Evolutionary conservation across 2,113 vertebrate species (phyloP).

Genomic region (Stegastes partitus): DNA sequence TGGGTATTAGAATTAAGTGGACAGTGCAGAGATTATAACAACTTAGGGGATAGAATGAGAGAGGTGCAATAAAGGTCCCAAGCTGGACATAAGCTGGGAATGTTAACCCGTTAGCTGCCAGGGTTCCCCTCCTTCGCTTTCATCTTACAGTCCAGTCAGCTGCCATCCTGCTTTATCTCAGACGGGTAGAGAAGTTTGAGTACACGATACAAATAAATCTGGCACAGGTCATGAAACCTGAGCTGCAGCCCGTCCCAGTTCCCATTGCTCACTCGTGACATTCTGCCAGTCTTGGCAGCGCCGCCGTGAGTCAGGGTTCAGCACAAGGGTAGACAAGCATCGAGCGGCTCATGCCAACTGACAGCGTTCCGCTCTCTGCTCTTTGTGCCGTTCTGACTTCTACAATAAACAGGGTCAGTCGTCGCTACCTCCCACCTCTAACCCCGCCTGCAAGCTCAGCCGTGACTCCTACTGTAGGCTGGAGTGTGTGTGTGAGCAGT

Average conservation of each 20-base stretch:
- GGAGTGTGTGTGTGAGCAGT: slow-evolving; percentile 3
- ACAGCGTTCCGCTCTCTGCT: slow-evolving; percentile 37
- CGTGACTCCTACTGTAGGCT: slow-evolving; percentile 29
- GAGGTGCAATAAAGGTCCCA: too few relatives aligned
- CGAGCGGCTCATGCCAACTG: slow-evolving; percentile 40
- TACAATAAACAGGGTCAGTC: slow-evolving; percentile 50
- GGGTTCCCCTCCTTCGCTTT: too few relatives aligned
- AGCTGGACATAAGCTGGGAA: too few relatives aligned
- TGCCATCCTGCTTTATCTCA: too few relatives aligned
- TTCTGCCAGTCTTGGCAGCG: slow-evolving; percentile 64
- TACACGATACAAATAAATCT: too few relatives aligned
- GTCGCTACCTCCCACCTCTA: slow-evolving; percentile 42
- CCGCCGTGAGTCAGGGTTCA: slow-evolving; percentile 64
- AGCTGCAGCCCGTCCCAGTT: slow-evolving; percentile 17
- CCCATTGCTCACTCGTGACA: slow-evolving; percentile 19
- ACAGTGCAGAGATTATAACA: too few relatives aligned
- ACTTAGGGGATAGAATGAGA: too few relatives aligned
- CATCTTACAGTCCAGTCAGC: too few relatives aligned
- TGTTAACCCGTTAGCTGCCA: too few relatives aligned
- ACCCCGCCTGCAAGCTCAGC: slow-evolving; percentile 24
- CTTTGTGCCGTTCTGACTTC: slow-evolving; percentile 40
- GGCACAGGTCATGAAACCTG: background rate
- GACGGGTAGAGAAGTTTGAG: too few relatives aligned
- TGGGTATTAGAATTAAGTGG: too few relatives aligned
- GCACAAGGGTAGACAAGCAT: slow-evolving; percentile 65